Evolutionary conservation across 2,113 vertebrate species (phyloP).

Genomic region (Spea bombifrons): DNA sequence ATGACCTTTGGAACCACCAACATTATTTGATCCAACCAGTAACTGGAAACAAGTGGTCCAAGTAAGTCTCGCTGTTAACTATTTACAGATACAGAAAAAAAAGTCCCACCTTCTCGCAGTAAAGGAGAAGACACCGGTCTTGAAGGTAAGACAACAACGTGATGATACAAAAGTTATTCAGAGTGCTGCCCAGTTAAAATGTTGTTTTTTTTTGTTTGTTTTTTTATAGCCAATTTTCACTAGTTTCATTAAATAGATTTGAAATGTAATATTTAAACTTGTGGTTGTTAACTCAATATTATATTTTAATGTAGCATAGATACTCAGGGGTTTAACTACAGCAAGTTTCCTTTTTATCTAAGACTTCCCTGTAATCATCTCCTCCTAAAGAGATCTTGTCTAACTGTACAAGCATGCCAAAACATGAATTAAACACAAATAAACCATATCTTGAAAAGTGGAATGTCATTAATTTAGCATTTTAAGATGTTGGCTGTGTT

Average conservation of each 20-base stretch:
- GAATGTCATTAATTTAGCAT: not conserved
- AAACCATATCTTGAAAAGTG: too few species aligned
- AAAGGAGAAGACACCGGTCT: constrained; percentile 51
- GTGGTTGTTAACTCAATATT: too few species aligned
- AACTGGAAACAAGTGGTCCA: too few species aligned
- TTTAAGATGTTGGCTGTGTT: not conserved
- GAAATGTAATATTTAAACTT: not conserved
- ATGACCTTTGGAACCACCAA: too few species aligned
- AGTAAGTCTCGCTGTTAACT: not conserved
- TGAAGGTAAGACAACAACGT: constrained; percentile 44
- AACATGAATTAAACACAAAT: not conserved
- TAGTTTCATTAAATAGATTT: not conserved
- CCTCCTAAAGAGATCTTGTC: not conserved
- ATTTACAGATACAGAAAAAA: constrained; percentile 57
- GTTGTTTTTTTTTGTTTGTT: not conserved
- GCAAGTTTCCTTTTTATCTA: too few species aligned
- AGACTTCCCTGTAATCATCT: too few species aligned
- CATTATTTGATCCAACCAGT: too few species aligned
- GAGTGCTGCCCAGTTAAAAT: not conserved
- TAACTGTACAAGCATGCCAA: not conserved
- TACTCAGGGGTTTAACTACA: too few species aligned
- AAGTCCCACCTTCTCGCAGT: constrained; percentile 46
- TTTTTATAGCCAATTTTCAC: not conserved
- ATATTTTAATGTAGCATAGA: too few species aligned
- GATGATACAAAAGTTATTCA: not conserved